These are phyloP conservation scores for Pristionchus maxplancki DNA, from an alignment of 2,888 invertebrate species.

Conservation along the genomic window DNA sequence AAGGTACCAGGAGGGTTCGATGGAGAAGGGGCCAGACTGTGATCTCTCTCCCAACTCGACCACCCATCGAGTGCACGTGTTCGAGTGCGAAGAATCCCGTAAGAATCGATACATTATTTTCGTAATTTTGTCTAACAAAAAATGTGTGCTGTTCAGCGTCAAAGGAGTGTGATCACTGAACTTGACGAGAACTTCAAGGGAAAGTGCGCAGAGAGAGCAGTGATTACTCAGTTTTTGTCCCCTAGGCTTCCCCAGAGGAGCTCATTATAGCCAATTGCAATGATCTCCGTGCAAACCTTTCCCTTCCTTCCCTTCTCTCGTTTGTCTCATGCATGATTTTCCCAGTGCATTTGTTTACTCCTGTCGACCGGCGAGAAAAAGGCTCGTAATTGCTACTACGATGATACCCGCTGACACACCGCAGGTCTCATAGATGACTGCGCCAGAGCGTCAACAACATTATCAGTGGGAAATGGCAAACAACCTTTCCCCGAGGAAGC, in stretches of 20 bases:
- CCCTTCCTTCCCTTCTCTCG: not conserved
- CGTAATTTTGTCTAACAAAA: not conserved
- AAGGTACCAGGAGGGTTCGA: not conserved
- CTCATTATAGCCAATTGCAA: not conserved
- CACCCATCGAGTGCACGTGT: not conserved
- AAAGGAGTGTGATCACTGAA: not conserved
- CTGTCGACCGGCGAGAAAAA: not conserved
- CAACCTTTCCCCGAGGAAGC: not conserved
- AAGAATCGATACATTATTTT: not conserved
- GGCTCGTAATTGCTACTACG: not conserved
- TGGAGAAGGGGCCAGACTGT: constrained; percentile 7
- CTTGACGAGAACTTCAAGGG: not conserved
- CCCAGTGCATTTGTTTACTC: not conserved
- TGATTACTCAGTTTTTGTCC: not conserved
- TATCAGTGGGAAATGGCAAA: not conserved
- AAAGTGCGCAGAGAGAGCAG: not conserved
- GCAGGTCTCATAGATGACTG: not conserved
- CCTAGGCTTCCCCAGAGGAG: not conserved
- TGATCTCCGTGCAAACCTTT: not conserved
- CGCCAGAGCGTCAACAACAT: not conserved
- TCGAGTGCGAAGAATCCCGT: constrained; percentile 16
- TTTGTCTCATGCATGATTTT: not conserved
- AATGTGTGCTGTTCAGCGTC: not conserved
- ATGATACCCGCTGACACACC: not conserved
- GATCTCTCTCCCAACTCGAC: constrained; percentile 27